phyloP scores from a whole-genome alignment of 2,797 vertebrate genomes.

The Pampus argenteus region DNA sequence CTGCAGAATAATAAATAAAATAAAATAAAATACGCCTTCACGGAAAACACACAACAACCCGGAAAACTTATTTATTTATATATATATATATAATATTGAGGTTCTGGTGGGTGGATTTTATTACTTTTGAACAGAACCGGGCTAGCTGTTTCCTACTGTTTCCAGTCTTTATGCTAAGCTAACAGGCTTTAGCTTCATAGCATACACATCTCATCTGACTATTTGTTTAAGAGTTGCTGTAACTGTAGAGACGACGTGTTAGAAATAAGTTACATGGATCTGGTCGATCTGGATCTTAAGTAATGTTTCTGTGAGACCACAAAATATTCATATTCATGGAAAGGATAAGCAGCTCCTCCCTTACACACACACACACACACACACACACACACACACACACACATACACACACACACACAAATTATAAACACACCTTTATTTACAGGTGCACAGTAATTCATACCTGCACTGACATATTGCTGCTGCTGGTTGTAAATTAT shows the following conservation, averaged over 20 bases:
- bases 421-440: slow-evolving; percentile 17
- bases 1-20: too few relatives aligned
- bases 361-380: not conserved
- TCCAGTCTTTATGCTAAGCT: not conserved
- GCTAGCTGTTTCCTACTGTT: not conserved
- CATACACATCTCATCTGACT: too few relatives aligned
- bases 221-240: too few relatives aligned
- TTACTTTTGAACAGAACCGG: not conserved
- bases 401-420: slow-evolving; percentile 1
- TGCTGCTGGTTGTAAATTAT: not conserved
- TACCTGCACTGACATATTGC: not conserved
- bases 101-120: not conserved
- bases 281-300: not conserved
- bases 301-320: not conserved
- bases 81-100: too few relatives aligned
- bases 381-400: not conserved
- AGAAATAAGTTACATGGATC: not conserved
- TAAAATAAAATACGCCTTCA: too few relatives aligned
- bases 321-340: not conserved
- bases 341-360: not conserved
- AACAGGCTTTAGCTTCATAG: not conserved
- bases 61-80: too few relatives aligned
- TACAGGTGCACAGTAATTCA: not conserved
- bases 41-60: too few relatives aligned
- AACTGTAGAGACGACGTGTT: not conserved